phyloP scores from a whole-genome alignment of 2,888 invertebrate species.

The Acanthoscelides obtectus region DNA sequence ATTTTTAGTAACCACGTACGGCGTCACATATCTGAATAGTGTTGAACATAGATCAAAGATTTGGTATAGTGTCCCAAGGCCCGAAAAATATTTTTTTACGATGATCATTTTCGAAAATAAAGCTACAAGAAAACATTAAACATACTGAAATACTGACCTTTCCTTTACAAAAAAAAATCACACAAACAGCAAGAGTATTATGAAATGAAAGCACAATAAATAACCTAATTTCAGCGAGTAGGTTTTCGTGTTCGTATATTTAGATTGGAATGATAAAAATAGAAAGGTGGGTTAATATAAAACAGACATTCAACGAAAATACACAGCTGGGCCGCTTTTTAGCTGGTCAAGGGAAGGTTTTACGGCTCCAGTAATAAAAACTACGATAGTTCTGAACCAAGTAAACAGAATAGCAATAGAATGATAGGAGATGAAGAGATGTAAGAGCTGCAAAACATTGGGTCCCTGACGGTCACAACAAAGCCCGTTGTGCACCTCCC shows the following conservation, averaged over 20 bases:
- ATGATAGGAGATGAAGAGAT: too few species aligned
- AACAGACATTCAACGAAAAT: background rate
- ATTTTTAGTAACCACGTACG: too few species aligned
- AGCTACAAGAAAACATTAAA: too few species aligned
- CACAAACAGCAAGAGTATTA: background rate
- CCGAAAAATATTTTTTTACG: too few species aligned
- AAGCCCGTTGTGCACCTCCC: too few species aligned
- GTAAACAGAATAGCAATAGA: too few species aligned
- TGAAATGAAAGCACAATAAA: background rate
- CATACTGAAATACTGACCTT: background rate
- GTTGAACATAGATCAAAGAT: too few species aligned
- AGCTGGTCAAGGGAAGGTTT: background rate
- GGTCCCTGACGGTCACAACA: too few species aligned
- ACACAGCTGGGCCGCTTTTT: background rate
- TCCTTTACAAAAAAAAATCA: background rate
- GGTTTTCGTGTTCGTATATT: background rate
- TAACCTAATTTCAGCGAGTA: background rate
- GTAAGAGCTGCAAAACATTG: too few species aligned
- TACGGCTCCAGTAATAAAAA: background rate
- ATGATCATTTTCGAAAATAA: too few species aligned
- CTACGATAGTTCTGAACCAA: background rate
- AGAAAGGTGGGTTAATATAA: background rate
- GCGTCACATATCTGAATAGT: too few species aligned
- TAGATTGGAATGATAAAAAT: background rate
- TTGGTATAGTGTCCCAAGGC: too few species aligned